A percentile compares a stretch with the other conserved stretches of the same genome.
Evolutionary conservation across 2,113 vertebrate genomes (phyloP).

Genomic region (Phylloscopus trochilus): DNA sequence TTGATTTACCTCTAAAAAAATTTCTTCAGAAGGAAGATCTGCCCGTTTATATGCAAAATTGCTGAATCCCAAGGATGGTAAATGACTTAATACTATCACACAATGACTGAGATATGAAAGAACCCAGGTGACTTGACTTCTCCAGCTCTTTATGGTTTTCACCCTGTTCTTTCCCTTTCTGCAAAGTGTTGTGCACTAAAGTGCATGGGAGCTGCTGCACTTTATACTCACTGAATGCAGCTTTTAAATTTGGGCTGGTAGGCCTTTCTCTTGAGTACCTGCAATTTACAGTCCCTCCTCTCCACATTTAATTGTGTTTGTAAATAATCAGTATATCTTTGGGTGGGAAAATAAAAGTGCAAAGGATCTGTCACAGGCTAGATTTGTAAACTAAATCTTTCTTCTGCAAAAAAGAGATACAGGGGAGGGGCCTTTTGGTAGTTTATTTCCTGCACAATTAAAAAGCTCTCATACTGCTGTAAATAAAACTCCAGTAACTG

Average conservation of each 20-base stretch:
- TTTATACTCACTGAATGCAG: background rate
- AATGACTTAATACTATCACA: background rate
- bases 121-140: background rate
- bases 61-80: background rate
- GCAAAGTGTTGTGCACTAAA: background rate
- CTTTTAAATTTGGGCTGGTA: slow-evolving; percentile 1
- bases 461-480: background rate
- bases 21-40: background rate
- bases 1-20: background rate
- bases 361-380: background rate
- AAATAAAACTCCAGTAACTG: slow-evolving; percentile 16
- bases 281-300: slow-evolving; percentile 44
- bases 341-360: slow-evolving; percentile 24
- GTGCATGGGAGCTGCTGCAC: background rate
- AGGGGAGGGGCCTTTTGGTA: background rate
- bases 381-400: slow-evolving; percentile 32
- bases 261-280: background rate
- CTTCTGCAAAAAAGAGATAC: background rate
- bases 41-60: background rate
- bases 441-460: slow-evolving; percentile 33
- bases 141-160: background rate
- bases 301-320: slow-evolving; percentile 50
- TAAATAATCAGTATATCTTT: slow-evolving; percentile 44
- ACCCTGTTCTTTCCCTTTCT: background rate
- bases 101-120: background rate